Evolutionary conservation across 2,888 invertebrate species (phyloP), one percentile per base, ranked within the genome.

Genomic region (Adineta ricciae): DNA sequence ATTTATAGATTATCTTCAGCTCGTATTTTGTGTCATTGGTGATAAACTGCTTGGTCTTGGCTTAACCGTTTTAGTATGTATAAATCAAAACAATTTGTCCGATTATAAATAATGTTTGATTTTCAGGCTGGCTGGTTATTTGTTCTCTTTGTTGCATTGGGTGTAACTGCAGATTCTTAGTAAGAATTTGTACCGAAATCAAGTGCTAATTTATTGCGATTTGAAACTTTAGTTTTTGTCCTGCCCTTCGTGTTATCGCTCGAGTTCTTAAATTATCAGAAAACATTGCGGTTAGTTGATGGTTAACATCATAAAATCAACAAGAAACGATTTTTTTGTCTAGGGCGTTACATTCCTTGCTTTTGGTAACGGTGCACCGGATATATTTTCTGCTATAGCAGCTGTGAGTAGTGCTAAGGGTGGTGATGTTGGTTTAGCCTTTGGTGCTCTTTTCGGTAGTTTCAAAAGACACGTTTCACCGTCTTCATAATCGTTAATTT

Each of bases 291-390:
- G 87, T 86, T 82, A 24, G 46, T 85, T 83, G 14, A 54, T 73
- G 83, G 27, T 16, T 46, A 72, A 83, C 19, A 54, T 27, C 1
- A 21, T 14, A n/a, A 2, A 50, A 19, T 82, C 32, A 83, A 82
- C 38, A 38, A 46, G 0, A n/a, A 11, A 72, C 46, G 41, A 54
- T 16, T 3, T 41, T 3, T 83, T 27, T n/a, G 50, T n/a, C 21
- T 78, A 92, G 88, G 94, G 94, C 5, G 93, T 93, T 16, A 93
- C 93, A n/a, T 91, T 94, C 87, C 88, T 94, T 87, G 93, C 93
- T 0, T 93, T 94, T 88, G 94, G 93, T 36, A 94, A 94, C 88
- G 93, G 93, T 73, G 92, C 93, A 0, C 93, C 94, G 8, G 94
- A 94, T 89, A 91, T 94, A 84, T 93, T 94, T 88, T 92, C 93